A percentile compares a stretch with the other conserved stretches of the same genome.
Conservation (phyloP, 2,113 vertebrate genomes). For the Amblyopsis rosae region DNA sequence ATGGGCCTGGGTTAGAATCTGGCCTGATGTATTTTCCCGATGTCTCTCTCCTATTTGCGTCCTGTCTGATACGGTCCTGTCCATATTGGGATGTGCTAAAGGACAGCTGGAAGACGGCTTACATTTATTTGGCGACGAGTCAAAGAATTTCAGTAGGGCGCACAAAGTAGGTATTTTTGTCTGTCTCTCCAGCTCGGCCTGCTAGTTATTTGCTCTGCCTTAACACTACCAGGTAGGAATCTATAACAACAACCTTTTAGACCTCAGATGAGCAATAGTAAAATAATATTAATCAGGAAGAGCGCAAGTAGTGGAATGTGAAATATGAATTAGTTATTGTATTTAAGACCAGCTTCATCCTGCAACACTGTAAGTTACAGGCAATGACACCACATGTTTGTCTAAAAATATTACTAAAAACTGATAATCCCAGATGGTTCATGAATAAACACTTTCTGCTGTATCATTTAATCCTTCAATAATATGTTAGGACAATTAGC, state of each 20-base stretch:
- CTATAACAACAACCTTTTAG: constrained; percentile 62
- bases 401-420: not conserved
- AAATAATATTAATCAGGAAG: constrained; percentile 4
- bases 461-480: not conserved
- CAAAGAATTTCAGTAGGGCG: constrained; percentile 62
- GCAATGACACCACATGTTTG: too few relatives aligned
- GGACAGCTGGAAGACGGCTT: constrained; percentile 65
- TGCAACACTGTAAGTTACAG: not conserved
- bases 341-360: too few relatives aligned
- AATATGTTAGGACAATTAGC: not conserved
- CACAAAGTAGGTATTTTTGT: not conserved
- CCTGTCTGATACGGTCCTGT: too few relatives aligned
- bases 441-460: not conserved
- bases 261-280: constrained; percentile 40
- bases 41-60: too few relatives aligned
- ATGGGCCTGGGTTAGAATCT: too few relatives aligned
- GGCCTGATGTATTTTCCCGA: too few relatives aligned
- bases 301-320: not conserved
- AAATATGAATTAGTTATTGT: constrained; percentile 1
- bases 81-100: constrained; percentile 52
- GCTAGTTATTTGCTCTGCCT: constrained; percentile 50
- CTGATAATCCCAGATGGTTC: not conserved
- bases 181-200: constrained; percentile 1
- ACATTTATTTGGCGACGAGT: constrained; percentile 60
- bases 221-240: constrained; percentile 53